A percentile compares a stretch with the other conserved stretches of the same genome.
These are phyloP conservation scores for Iphiclides podalirius DNA, from an alignment of 2,888 invertebrate genomes.

Conservation along the genomic window DNA sequence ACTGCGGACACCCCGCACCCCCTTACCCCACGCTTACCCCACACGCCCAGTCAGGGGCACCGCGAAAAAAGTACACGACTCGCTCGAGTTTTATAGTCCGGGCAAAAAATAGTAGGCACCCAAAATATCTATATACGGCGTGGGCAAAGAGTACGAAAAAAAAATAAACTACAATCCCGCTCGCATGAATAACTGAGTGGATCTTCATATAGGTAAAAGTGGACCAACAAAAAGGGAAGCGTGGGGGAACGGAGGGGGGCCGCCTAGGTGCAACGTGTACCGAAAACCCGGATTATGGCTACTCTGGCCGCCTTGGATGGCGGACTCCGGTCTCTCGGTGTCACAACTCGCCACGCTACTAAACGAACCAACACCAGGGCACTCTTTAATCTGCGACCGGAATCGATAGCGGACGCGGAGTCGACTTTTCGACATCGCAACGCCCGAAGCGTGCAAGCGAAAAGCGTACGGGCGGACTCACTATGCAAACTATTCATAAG, in stretches of 20 bases:
- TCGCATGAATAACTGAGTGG: conserved; percentile 77
- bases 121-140: conserved; percentile 76
- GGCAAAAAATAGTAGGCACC: conserved; percentile 73
- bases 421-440: conserved; percentile 2
- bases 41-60: conserved; percentile 50
- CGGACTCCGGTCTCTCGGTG: background rate
- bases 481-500: background rate
- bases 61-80: conserved; percentile 76
- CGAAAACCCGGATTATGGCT: conserved; percentile 4
- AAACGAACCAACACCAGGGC: conserved; percentile 9
- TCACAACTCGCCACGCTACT: conserved; percentile 5
- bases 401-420: conserved; percentile 10
- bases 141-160: conserved; percentile 67
- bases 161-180: conserved; percentile 74
- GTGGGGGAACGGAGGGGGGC: conserved; percentile 39
- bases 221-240: conserved; percentile 60
- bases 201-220: conserved; percentile 73
- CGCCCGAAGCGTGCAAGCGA: too few relatives aligned
- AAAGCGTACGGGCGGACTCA: background rate
- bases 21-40: conserved; percentile 38
- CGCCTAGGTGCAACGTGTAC: conserved; percentile 23
- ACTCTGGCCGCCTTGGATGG: conserved; percentile 19
- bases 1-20: conserved; percentile 72
- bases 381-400: conserved; percentile 14
- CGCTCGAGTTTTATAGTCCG: conserved; percentile 75